Conservation (phyloP, 2,113 vertebrate genomes). For the Plecotus auritus region DNA sequence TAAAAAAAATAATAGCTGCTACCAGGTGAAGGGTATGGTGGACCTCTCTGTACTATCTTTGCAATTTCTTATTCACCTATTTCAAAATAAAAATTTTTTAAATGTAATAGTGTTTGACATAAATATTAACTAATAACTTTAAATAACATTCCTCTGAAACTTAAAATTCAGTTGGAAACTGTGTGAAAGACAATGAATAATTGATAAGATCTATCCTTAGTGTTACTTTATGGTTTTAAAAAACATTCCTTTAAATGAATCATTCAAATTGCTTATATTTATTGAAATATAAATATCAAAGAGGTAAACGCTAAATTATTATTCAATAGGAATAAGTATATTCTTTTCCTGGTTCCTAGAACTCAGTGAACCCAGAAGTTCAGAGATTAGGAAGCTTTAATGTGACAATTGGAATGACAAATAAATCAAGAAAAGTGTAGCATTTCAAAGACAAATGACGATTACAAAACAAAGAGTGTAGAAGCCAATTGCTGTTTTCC, state of each 20-base stretch:
- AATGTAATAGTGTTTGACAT: background rate
- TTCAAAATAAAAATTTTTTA: background rate
- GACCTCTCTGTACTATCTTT: background rate
- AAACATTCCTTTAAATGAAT: constrained; percentile 4
- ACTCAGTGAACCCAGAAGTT: background rate
- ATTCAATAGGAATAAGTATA: background rate
- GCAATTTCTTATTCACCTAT: background rate
- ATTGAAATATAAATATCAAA: constrained; percentile 1
- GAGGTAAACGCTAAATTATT: background rate
- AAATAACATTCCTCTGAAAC: background rate
- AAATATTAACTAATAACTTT: background rate
- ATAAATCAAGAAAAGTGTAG: background rate
- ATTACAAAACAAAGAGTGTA: background rate
- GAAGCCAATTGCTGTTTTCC: background rate
- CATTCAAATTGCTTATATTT: background rate
- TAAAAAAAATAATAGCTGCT: background rate
- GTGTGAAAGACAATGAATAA: background rate
- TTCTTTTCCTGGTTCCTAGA: constrained; percentile 7
- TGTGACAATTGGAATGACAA: background rate
- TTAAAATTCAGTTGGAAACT: background rate
- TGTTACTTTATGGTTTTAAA: background rate
- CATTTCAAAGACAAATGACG: background rate
- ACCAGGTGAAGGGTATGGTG: background rate
- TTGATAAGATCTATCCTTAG: background rate
- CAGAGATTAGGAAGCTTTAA: background rate